Base-by-base conservation (phyloP, 2,113 vertebrate species). In the Myrmecophaga tridactyla region DNA sequence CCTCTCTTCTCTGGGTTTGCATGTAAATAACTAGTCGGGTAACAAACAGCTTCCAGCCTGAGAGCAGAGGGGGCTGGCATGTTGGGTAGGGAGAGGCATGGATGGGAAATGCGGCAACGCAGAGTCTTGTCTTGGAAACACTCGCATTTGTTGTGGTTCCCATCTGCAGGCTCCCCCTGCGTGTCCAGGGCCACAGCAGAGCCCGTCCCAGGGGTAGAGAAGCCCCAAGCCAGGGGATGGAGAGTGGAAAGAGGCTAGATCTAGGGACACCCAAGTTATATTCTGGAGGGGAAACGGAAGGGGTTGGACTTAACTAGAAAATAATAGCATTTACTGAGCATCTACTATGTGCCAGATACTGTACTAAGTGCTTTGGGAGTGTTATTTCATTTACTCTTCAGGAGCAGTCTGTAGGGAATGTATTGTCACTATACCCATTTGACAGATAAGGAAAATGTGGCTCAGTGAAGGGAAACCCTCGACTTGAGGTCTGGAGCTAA, bases 91-190 rank as follows among this genome's bases (percentile, higher is more conserved):
- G 13, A 67, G 46, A 70, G n/a, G 80, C 20, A 18, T 17, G n/a
- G n/a, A 53, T 10, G 0, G n/a, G 48, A 69, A 36, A 31, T 0
- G 58, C 7, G 1, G 4, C 7, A 8, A n/a, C 4, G 6, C 12
- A 5, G 36, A 63, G 58, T 14, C 6, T 0, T 6, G 23, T 36
- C 63, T 65, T 46, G 18, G 13, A 36, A 13, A 56, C 9, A 15
- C 4, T 34, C 36, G 11, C n/a, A 4, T 2, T 6, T 21, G 78
- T 8, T 20, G 27, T 25, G 34, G 20, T 15, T 85, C 63, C 53
- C 41, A 23, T 46, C 65, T 48, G 65, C 41, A 72, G 29, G 36
- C 7, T 58, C 31, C 36, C 36, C n/a, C 36, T 31, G 8, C 36
- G 17, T 18, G 4, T 27, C 65, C 4, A 6, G 15, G 23, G 63